Evolutionary conservation across 2,888 invertebrate species (phyloP).

Genomic region (Podabrus alpinus): DNA sequence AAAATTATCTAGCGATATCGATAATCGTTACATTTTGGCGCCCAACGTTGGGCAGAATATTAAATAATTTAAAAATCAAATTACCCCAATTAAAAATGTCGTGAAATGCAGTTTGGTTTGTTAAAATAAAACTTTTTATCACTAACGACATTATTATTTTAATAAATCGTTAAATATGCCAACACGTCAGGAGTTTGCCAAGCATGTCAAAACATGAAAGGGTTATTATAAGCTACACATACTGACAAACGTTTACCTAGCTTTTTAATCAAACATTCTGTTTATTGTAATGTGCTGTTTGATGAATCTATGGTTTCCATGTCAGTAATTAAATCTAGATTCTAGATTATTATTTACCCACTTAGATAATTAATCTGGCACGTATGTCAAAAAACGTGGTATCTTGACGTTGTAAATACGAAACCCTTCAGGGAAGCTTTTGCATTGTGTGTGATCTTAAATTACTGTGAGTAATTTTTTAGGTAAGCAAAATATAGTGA

Average conservation of each 20-base stretch:
- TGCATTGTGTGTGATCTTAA: neutral
- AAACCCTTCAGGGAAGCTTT: neutral
- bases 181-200: neutral
- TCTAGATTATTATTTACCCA: neutral
- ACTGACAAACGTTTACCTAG: neutral
- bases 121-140: too few relatives aligned
- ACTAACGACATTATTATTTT: neutral
- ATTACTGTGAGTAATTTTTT: neutral
- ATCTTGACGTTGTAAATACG: neutral
- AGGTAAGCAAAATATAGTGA: neutral
- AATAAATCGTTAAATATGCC: neutral
- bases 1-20: too few relatives aligned
- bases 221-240: neutral
- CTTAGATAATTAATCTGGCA: neutral
- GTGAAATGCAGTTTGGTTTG: too few relatives aligned
- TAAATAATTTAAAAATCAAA: too few relatives aligned
- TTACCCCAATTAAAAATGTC: too few relatives aligned
- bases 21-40: too few relatives aligned
- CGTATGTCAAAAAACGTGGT: neutral
- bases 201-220: neutral
- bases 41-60: too few relatives aligned
- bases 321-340: neutral
- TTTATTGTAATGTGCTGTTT: neutral
- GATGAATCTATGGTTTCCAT: neutral
- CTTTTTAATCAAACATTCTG: neutral